Evolutionary conservation across 2,113 vertebrate species (phyloP).

Genomic region (Pseudopodoces humilis): DNA sequence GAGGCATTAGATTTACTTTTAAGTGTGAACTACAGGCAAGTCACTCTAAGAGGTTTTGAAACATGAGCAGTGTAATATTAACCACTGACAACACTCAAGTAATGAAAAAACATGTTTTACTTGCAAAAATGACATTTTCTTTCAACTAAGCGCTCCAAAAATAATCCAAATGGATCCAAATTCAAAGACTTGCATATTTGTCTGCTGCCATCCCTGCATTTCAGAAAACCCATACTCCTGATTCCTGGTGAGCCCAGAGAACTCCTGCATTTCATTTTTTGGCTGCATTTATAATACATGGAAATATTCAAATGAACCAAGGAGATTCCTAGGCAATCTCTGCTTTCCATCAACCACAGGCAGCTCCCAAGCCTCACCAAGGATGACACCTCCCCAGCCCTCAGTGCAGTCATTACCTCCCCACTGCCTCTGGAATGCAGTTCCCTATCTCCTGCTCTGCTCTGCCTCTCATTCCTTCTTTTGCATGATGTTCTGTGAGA

Average conservation of each 20-base stretch:
- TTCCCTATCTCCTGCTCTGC: neutral
- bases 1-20: neutral
- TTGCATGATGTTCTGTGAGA: neutral
- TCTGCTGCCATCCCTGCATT: neutral
- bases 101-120: neutral
- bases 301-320: neutral
- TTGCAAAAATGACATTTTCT: neutral
- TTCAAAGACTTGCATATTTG: neutral
- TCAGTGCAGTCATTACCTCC: neutral
- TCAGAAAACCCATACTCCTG: neutral
- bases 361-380: neutral
- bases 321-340: conserved; percentile 42
- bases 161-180: neutral
- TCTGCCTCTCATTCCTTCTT: neutral
- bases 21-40: neutral
- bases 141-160: neutral
- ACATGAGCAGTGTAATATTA: neutral
- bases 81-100: neutral
- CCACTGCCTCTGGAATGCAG: conserved; percentile 17
- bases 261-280: neutral
- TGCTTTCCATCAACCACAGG: conserved; percentile 23
- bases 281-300: neutral
- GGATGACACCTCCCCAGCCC: neutral
- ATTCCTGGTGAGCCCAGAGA: neutral
- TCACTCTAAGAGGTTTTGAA: neutral